Conservation (phyloP, 2,888 invertebrate genomes). For the Sesamia inferens region DNA sequence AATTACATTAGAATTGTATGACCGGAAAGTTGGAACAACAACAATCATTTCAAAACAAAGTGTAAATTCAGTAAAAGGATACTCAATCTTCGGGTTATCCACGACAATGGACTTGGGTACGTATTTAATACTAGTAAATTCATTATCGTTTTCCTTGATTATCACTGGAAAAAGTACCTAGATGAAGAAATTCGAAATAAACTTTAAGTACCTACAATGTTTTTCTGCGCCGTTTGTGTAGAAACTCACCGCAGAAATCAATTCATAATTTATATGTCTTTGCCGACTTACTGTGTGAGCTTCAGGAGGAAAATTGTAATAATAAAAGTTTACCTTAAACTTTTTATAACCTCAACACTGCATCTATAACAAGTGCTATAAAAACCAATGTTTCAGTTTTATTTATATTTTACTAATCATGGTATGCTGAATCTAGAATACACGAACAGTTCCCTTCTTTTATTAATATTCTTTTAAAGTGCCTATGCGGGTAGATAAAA, state of each 20-base stretch:
- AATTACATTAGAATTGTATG: slow-evolving; percentile 5
- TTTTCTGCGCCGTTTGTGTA: background rate
- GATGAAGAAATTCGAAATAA: background rate
- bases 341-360: slow-evolving; percentile 38
- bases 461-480: background rate
- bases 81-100: background rate
- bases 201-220: background rate
- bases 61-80: background rate
- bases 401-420: background rate
- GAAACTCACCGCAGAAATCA: background rate
- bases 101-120: slow-evolving; percentile 38
- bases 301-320: background rate
- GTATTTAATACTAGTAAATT: slow-evolving; percentile 10
- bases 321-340: slow-evolving; percentile 27
- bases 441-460: background rate
- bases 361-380: background rate
- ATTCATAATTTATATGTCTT: background rate
- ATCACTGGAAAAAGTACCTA: background rate
- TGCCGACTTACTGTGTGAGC: no score
- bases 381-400: background rate
- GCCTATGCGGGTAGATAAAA: background rate
- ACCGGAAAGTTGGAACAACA: slow-evolving; percentile 20
- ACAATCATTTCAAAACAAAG: slow-evolving; percentile 36
- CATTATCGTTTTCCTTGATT: background rate
- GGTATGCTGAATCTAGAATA: no score